Evolutionary conservation across 2,113 vertebrate species (phyloP).

Genomic region (Natator depressus): DNA sequence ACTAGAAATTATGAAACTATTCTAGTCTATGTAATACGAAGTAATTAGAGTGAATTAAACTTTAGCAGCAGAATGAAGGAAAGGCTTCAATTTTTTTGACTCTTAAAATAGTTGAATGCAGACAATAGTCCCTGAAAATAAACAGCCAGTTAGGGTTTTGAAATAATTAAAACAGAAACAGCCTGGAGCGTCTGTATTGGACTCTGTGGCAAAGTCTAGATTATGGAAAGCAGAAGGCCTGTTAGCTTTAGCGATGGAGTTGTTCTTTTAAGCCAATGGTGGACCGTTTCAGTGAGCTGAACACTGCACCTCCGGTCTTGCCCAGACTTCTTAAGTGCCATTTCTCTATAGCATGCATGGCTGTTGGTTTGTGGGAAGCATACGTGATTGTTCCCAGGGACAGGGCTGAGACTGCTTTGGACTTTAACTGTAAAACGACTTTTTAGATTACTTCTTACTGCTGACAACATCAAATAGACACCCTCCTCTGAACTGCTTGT

Average conservation of each 20-base stretch:
- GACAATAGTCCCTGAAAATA: constrained; percentile 39
- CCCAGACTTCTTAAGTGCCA: neutral
- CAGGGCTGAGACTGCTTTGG: rapidly evolving
- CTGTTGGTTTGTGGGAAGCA: neutral
- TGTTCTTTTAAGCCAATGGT: constrained; percentile 44
- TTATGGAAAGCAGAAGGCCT: neutral
- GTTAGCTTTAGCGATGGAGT: constrained; percentile 24
- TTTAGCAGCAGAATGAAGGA: constrained; percentile 70
- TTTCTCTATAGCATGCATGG: neutral
- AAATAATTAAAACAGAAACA: constrained; percentile 64
- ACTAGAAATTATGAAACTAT: constrained; percentile 89
- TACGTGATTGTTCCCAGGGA: neutral
- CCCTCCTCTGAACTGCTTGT: neutral
- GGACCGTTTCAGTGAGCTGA: neutral
- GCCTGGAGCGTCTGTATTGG: constrained; percentile 15
- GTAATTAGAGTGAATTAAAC: constrained; percentile 84
- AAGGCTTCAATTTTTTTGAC: constrained; percentile 49
- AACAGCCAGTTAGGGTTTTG: constrained; percentile 38
- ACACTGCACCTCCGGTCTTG: constrained; percentile 3
- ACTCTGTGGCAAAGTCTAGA: neutral
- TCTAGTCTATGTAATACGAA: constrained; percentile 79
- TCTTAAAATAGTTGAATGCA: constrained; percentile 41
- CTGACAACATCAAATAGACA: neutral
- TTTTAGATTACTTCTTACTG: neutral
- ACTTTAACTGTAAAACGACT: rapidly evolving